Percentiles rank a stretch among this genome's conserved stretches.
phyloP scores from a whole-genome alignment of 2,888 invertebrate species.

The Hypsopygia costalis region DNA sequence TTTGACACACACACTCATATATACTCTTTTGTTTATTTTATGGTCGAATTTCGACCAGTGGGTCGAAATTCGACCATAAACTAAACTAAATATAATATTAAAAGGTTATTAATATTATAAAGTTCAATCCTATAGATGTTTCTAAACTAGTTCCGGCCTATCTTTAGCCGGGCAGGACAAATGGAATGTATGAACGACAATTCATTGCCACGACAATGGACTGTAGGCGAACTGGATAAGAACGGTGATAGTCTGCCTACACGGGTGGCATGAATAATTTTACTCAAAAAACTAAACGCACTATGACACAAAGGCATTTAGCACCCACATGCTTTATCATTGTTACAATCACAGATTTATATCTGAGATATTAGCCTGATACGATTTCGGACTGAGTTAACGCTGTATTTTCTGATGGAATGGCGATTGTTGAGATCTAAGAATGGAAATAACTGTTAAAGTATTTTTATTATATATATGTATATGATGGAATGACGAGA shows the following conservation, averaged over 20 bases:
- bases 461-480: too few relatives aligned
- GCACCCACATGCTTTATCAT: constrained; percentile 3
- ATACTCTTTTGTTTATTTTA: too few relatives aligned
- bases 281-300: constrained; percentile 18
- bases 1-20: too few relatives aligned
- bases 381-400: too few relatives aligned
- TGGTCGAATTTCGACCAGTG: too few relatives aligned
- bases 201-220: constrained; percentile 41
- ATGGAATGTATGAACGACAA: neutral
- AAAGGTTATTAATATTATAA: too few relatives aligned
- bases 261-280: constrained; percentile 18
- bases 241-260: constrained; percentile 21
- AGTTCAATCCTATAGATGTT: neutral
- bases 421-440: too few relatives aligned
- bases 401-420: too few relatives aligned
- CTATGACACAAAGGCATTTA: neutral
- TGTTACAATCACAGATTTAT: neutral
- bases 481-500: too few relatives aligned
- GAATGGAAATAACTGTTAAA: too few relatives aligned
- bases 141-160: neutral
- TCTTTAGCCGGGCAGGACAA: neutral
- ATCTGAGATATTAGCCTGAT: neutral
- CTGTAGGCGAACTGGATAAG: constrained; percentile 60
- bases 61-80: too few relatives aligned
- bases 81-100: too few relatives aligned